These are phyloP conservation scores for Garra rufa DNA, from an alignment of 2,113 vertebrate genomes.

Conservation along the genomic window DNA sequence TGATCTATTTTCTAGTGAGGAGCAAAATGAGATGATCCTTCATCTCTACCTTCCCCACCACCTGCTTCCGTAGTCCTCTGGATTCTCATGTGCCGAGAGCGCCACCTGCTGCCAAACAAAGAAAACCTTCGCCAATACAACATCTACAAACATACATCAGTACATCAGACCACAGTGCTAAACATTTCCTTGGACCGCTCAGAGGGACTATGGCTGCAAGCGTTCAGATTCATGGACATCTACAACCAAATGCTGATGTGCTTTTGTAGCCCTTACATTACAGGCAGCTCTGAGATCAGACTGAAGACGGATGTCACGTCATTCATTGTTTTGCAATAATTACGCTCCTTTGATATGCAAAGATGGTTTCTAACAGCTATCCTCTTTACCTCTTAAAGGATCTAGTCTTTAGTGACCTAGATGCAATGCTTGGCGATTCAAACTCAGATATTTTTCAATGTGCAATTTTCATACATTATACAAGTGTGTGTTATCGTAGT, in stretches of 20 bases:
- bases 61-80: neutral
- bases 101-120: conserved; percentile 32
- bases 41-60: conserved; percentile 33
- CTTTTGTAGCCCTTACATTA: conserved; percentile 15
- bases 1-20: conserved; percentile 35
- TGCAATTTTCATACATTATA: conserved; percentile 45
- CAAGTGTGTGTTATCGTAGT: conserved; percentile 24
- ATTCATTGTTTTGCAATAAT: conserved; percentile 7
- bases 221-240: neutral
- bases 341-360: conserved; percentile 22
- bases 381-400: conserved; percentile 8
- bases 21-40: conserved; percentile 6
- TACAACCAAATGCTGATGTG: neutral
- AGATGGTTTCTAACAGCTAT: conserved; percentile 16
- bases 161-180: neutral
- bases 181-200: neutral
- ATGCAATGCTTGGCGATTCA: conserved; percentile 12
- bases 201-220: neutral
- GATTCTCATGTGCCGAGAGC: conserved; percentile 13
- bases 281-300: conserved; percentile 23
- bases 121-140: neutral
- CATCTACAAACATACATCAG: neutral
- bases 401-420: conserved; percentile 39
- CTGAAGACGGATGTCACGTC: neutral
- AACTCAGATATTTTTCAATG: conserved; percentile 18